Base-by-base conservation (phyloP, 1,140 invertebrate genomes). In the Brachionus rubens region DNA sequence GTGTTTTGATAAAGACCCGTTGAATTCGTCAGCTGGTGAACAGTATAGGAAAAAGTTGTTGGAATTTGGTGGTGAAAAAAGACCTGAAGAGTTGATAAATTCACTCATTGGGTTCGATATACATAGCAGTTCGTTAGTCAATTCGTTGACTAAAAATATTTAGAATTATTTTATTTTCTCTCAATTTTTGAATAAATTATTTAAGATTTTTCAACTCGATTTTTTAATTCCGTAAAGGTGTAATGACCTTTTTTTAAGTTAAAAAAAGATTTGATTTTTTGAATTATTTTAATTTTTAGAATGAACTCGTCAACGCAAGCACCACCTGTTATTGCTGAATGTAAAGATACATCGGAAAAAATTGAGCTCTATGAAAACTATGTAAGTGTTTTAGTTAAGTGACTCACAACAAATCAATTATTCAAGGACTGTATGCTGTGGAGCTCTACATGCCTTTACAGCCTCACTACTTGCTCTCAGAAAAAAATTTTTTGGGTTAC, bases 321-420 rank as follows among this genome's bases (percentile, higher is more conserved):
- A 26, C 59, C 68, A 40, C 50, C 68, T 12, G 46, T 72, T 21
- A 24, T 62, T 30, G 26, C 56, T 7, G 52, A 76, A 21, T 76
- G 75, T 33, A 59, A 76, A 28, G 75, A 76, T 56, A 10, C 33
- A 24, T 36, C 28, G 6, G 75, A 76, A 67, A 48, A 43, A 76
- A 59, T 76, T 1, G 75, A 62, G 26, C 46, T 76, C 0, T 76
- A n/a, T 41, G 16, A 59, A 50, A 43, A 40, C 36, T 62, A 41
- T 19, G 75, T 76, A 62, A 36, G 41, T 75, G 16, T 6, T 59
- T 30, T 0, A 43, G n/a, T n/a, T n/a, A n/a, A n/a, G n/a, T n/a
- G n/a, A n/a, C n/a, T n/a, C n/a, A n/a, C n/a, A n/a, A n/a, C n/a
- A n/a, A n/a, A n/a, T n/a, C n/a, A n/a, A n/a, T n/a, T n/a, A n/a